These are phyloP conservation scores for Drepana falcataria DNA, from an alignment of 2,888 invertebrate genomes.

Conservation along the genomic window DNA sequence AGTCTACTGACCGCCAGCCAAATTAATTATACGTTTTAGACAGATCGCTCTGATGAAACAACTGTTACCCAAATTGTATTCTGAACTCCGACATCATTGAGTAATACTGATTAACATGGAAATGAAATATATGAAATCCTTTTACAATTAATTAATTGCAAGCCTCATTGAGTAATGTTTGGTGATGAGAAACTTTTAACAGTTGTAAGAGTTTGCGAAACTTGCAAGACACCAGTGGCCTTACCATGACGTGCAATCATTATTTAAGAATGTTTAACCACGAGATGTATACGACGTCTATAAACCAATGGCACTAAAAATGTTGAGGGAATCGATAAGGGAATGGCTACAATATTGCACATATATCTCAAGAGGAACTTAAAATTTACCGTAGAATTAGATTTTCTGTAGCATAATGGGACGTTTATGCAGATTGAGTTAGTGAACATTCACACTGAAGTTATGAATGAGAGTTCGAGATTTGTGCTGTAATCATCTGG, in stretches of 20 bases:
- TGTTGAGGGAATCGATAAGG: neutral
- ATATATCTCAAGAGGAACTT: neutral
- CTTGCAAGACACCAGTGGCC: neutral
- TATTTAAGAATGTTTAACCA: too few species aligned
- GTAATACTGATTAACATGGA: neutral
- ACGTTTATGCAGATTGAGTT: constrained; percentile 67
- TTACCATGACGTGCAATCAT: too few species aligned
- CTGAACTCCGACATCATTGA: constrained; percentile 19
- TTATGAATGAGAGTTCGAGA: constrained; percentile 64
- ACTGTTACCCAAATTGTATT: constrained; percentile 21
- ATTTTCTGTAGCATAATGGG: constrained; percentile 49
- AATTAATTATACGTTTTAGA: constrained; percentile 42
- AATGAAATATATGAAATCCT: neutral
- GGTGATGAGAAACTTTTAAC: neutral
- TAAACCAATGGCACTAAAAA: neutral
- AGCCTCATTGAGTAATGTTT: neutral
- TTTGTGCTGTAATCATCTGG: constrained; percentile 59
- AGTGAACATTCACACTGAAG: constrained; percentile 51
- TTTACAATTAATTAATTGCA: neutral
- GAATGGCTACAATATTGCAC: neutral
- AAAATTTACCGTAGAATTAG: constrained; percentile 40
- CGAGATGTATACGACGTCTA: too few species aligned
- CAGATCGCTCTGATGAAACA: constrained; percentile 30
- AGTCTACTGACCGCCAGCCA: constrained; percentile 33
- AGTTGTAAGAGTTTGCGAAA: neutral